Evolutionary conservation across 2,888 invertebrate species (phyloP), one percentile per base, ranked within the genome.

Genomic region (Drosophila paucipuncta): DNA sequence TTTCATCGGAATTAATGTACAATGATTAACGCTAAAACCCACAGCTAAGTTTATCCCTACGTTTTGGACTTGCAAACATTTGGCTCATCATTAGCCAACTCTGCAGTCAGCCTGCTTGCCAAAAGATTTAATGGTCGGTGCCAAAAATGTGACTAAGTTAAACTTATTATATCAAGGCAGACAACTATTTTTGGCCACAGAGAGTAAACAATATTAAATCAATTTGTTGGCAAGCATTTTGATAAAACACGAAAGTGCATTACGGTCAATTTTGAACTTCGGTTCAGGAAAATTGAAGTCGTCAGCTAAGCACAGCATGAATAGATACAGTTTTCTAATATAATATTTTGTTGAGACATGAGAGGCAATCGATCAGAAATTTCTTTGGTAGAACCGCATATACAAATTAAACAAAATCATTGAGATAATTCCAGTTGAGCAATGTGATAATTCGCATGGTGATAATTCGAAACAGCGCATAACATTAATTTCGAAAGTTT

Each of bases 121-220:
- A 69, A 69, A 69, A 30, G 30, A 50, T 52, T 67, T 67, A 28
- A 55, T 30, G 28, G 52, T 33, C 28, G 68, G 1, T 66, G 73
- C 57, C 74, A 73, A 68, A 58, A 68, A 41, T 41, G 33, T 16
- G 41, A 33, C 41, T 28, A 53, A 61, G 31, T 74, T 47, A 58
- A 61, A 47, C 30, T 31, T 31, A 47, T 61, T 61, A 30, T 39
- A 59, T 30, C 54, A 52, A 31, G 22, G 25, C 54, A 52, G 37
- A n/a, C 18, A 47, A 33, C 43, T 22, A 35, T 53, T 47, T 35
- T 43, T 39, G 35, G 7, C 37, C 54, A 58, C 13, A 13, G 7
- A 18, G 18, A 25, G 25, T 50, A 47, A 55, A 16, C 22, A 16
- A 28, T 4, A 31, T 28, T 52, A 30, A 50, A 62, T 62, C 37